phyloP scores from a whole-genome alignment of 2,113 vertebrate species.

The Microcebus lehilahytsara region DNA sequence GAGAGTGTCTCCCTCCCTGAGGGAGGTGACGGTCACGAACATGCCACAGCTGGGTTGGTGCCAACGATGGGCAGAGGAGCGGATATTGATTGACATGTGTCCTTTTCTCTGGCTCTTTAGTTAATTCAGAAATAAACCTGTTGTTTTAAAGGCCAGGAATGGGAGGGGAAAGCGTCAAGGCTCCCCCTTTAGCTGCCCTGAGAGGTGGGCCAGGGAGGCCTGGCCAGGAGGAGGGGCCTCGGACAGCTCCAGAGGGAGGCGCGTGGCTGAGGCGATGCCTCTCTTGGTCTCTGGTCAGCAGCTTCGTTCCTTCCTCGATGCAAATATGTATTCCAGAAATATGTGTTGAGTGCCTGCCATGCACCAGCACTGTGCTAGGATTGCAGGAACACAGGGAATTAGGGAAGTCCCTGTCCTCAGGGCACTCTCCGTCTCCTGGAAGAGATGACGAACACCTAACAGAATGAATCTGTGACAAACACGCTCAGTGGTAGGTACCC shows the following conservation, averaged over 20 bases:
- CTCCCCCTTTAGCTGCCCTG: neutral
- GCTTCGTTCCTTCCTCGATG: neutral
- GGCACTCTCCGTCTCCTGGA: neutral
- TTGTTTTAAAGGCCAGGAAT: neutral
- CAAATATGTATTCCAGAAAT: too few species aligned
- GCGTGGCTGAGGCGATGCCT: neutral
- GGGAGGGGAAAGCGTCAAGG: too few species aligned
- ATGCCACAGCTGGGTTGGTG: neutral
- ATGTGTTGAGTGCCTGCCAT: too few species aligned
- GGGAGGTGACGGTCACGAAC: fast-evolving
- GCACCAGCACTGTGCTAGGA: neutral
- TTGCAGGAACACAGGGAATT: too few species aligned
- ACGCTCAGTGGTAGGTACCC: neutral
- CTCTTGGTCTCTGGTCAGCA: too few species aligned
- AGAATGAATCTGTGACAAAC: neutral
- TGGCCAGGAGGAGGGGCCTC: neutral
- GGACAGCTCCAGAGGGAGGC: neutral
- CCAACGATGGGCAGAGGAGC: neutral
- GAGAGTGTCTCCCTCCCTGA: too few species aligned
- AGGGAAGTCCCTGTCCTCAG: neutral
- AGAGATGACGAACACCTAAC: neutral
- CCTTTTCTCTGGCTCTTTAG: neutral
- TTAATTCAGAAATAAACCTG: neutral
- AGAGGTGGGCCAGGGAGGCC: neutral
- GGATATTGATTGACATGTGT: too few species aligned